Percentiles rank a stretch among this genome's conserved stretches.
phyloP scores from a whole-genome alignment of 2,888 invertebrate genomes.

The Mycogona germanica region DNA sequence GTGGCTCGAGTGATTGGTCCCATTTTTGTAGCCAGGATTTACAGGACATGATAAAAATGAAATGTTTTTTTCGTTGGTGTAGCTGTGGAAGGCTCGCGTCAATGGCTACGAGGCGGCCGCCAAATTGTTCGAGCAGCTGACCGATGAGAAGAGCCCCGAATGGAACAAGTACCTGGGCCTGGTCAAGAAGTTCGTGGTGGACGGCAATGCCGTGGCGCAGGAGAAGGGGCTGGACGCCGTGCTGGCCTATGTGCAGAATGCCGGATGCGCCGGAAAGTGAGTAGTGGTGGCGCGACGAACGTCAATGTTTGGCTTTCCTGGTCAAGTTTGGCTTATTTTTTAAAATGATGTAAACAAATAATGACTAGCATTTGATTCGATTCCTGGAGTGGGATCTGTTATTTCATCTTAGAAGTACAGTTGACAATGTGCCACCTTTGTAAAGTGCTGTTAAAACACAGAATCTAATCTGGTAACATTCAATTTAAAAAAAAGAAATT shows the following conservation, averaged over 20 bases:
- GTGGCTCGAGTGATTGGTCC: no score
- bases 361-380: no score
- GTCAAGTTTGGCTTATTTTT: no score
- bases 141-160: slow-evolving; percentile 87
- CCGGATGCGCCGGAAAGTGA: slow-evolving; percentile 67
- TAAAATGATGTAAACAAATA: no score
- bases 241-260: slow-evolving; percentile 80
- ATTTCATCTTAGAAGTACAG: no score
- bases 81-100: slow-evolving; percentile 88
- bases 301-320: no score
- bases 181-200: slow-evolving; percentile 86
- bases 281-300: no score
- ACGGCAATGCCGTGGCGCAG: slow-evolving; percentile 89
- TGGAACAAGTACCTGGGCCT: slow-evolving; percentile 83
- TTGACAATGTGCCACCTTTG: no score
- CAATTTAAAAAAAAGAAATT: no score
- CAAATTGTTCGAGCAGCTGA: slow-evolving; percentile 72
- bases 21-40: not conserved
- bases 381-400: no score
- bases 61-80: slow-evolving; percentile 22
- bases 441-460: no score
- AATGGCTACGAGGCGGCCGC: slow-evolving; percentile 89
- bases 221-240: slow-evolving; percentile 92
- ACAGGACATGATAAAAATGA: slow-evolving; percentile 3
- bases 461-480: no score